Evolutionary conservation across 2,113 vertebrate genomes (phyloP).

Genomic region (Rattus norvegicus): GRCr8 NC_086025.1:38898001-38898500

Average conservation of each 20-base stretch:
- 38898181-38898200: constrained; percentile 78
- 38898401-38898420: constrained; percentile 51
- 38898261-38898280: constrained; percentile 72
- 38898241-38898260: constrained; percentile 83
- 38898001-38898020: not conserved
- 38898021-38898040: not conserved
- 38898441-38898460: constrained; percentile 43
- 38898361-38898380: constrained; percentile 81
- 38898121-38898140: constrained; percentile 64
- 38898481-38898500: constrained; percentile 36
- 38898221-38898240: constrained; percentile 79
- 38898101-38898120: not conserved
- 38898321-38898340: constrained; percentile 82
- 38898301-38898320: constrained; percentile 79
- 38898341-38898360: constrained; percentile 81
- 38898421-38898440: not conserved
- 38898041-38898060: too few relatives aligned
- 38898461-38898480: constrained; percentile 2
- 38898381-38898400: constrained; percentile 81
- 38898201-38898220: constrained; percentile 82
- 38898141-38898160: constrained; percentile 74
- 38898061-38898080: not conserved
- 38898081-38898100: constrained; percentile 19
- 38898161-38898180: constrained; percentile 75
- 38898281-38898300: constrained; percentile 83